Conservation (phyloP, 2,888 invertebrate genomes). For the Lymantria dispar region DNA sequence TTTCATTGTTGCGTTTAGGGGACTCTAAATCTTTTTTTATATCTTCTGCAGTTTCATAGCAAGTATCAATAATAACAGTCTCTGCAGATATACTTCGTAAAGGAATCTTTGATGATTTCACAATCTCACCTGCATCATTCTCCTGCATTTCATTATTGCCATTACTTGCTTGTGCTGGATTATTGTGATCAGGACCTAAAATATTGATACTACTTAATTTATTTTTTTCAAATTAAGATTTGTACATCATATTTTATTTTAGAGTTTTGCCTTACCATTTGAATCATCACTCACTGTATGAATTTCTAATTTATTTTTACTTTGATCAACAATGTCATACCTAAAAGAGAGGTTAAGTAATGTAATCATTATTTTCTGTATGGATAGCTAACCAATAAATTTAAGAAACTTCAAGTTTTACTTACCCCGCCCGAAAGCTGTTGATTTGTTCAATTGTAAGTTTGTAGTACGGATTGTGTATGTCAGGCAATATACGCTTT, state of each 20-base stretch:
- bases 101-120: constrained; percentile 49
- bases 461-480: constrained; percentile 71
- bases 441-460: constrained; percentile 55
- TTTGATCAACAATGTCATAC: constrained; percentile 47
- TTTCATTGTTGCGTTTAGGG: constrained; percentile 14
- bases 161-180: constrained; percentile 38
- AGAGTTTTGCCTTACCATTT: constrained; percentile 43
- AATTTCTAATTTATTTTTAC: constrained; percentile 55
- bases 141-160: constrained; percentile 43
- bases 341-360: constrained; percentile 30
- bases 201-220: constrained; percentile 3
- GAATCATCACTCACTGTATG: constrained; percentile 44
- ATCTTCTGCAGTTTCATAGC: constrained; percentile 58
- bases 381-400: too few species aligned
- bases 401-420: constrained; percentile 1
- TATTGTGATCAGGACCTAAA: constrained; percentile 41
- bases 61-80: constrained; percentile 58
- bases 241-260: not conserved
- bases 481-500: constrained; percentile 71
- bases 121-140: constrained; percentile 60
- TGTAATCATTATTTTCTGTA: too few species aligned
- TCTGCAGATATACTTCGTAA: constrained; percentile 62
- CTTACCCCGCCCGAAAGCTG: constrained; percentile 66
- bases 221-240: not conserved
- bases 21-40: constrained; percentile 50